Evolutionary conservation across 2,113 vertebrate species (phyloP).

Genomic region (Podarcis muralis): DNA sequence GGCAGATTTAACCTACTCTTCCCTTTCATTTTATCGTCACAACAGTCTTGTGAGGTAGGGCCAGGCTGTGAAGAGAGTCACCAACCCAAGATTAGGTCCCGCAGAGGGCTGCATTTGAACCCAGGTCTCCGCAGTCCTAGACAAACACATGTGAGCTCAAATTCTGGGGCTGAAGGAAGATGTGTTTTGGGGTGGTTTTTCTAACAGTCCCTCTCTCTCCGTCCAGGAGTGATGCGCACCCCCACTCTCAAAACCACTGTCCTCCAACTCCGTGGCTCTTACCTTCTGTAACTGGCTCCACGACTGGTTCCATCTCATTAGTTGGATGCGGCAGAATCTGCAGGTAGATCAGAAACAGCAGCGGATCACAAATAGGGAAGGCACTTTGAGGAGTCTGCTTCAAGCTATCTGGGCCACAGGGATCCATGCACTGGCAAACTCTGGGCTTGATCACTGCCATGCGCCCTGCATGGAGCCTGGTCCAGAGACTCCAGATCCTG

Average conservation of each 20-base stretch:
- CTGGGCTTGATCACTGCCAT: too few species aligned
- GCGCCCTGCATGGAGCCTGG: too few species aligned
- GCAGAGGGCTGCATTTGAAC: background rate
- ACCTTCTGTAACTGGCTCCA: slow-evolving; percentile 16
- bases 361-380: background rate
- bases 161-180: background rate
- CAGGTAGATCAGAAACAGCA: background rate
- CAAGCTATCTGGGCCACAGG: background rate
- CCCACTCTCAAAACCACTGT: too few species aligned
- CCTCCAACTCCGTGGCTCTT: background rate
- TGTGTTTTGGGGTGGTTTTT: background rate
- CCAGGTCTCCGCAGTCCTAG: background rate
- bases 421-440: too few species aligned
- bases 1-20: too few species aligned
- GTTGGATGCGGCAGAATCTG: background rate
- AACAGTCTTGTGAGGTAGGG: too few species aligned
- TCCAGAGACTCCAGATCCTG: too few species aligned
- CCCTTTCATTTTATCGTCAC: too few species aligned
- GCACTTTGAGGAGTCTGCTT: background rate
- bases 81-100: background rate
- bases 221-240: too few species aligned
- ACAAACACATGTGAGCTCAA: too few species aligned
- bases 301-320: background rate
- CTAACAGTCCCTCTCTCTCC: too few species aligned
- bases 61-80: too few species aligned